Base-by-base conservation (phyloP, 2,797 vertebrate genomes). In the Phalanger gymnotis region DNA sequence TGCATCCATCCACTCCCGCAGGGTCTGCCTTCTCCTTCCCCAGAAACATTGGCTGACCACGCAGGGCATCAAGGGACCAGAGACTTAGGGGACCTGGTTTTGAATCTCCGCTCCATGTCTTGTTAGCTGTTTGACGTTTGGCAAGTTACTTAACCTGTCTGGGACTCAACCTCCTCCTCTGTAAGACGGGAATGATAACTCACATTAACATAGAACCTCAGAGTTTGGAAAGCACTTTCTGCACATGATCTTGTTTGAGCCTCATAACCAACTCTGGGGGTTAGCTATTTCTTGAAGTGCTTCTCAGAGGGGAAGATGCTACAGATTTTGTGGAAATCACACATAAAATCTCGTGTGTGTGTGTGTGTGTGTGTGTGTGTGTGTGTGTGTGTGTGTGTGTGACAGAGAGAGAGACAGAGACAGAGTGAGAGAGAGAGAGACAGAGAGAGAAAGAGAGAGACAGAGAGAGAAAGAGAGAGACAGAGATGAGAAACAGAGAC, bases 51-150 rank as follows among this genome's bases (percentile, higher is more conserved):
- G 31, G 1, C n/a, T 57, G 47, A 31, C 6, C 94, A 51, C 51
- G 0, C 73, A 57, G n/a, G 54, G 7, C 93, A 95, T 92, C 30
- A 94, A 96, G 92, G 93, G 27, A 57, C 81, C 51, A 47, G 66
- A 47, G 66, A 25, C n/a, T 40, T 22, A 3, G 73, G 73, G 10
- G 40, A 87, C 73, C 40, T 51, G 40, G 40, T 27, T 27, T 51
- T 10, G 9, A 87, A 4, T 87, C 19, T 40, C 40, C 51, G 5
- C n/a, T 27, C 10, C 27, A 25, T 47, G 3, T 47, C 25, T 47
- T 87, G 2, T 87, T 28, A 87, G 40, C 25, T 51, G 73, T 47
- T 9, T 11, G 73, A 51, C 13, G 5, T 40, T 40, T 73, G 66
- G n/a, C n/a, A n/a, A n/a, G n/a, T n/a, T n/a, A n/a, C 13, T 19